Evolutionary conservation across 2,888 invertebrate species (phyloP), one percentile per base, ranked within the genome.

Genomic region (Phymatocera aterrima): DNA sequence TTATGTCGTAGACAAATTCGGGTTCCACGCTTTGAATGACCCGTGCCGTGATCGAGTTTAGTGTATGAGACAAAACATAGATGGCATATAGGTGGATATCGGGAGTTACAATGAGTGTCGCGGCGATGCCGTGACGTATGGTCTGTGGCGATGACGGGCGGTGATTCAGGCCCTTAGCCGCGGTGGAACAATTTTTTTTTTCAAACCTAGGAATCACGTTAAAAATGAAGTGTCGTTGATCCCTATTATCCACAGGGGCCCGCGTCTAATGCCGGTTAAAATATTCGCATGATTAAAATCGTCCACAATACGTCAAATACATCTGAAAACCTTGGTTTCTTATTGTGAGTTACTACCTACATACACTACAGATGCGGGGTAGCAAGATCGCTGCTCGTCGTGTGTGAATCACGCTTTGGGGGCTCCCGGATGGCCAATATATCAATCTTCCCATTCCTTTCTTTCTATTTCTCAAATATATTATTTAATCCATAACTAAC

Each of bases 331-430:
- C 12, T 21, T 31, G 78, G 12, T 75, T 78, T 74, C 37, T 74
- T 43, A 65, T 77, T 31, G 78, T 78, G 78, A 65, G 78, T 54
- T 64, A 64, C 18, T 64, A 37, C 34, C 61, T 64, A 37, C 61
- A 64, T 65, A n/a, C n/a, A n/a, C 60, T 54, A 72, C 40, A 77
- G 57, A 61, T 70, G 74, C 77, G 77, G 43, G 77, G 57, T 61
- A 60, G 60, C 43, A 21, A 54, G 34, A 60, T 77, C 60, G 60
- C n/a, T n/a, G n/a, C 60, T 77, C 77, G 77, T 85, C 86, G 87
- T 87, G 86, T 82, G 87, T 88, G 87, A 88, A 85, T 88, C 87
- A 88, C 87, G 85, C 87, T 86, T 77, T 79, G 75, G 81, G 83
- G 40, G 84, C 83, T 83, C 84, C 85, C 84, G 84, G 83, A 85